These are phyloP conservation scores for Tiphia femorata DNA, from an alignment of 2,888 invertebrate genomes.

Conservation along the genomic window DNA sequence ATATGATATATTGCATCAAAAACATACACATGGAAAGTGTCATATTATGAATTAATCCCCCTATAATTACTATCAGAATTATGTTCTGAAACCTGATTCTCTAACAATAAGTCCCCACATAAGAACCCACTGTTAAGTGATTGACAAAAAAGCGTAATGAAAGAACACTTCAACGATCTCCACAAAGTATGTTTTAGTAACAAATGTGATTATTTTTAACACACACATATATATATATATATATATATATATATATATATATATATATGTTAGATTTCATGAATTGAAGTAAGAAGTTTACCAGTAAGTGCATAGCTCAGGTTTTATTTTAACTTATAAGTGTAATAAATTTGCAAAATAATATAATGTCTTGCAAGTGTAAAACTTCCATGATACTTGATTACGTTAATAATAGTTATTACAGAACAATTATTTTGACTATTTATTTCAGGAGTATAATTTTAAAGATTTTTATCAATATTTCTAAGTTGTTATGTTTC, in stretches of 20 bases:
- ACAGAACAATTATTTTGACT: not conserved
- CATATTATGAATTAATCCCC: too few species aligned
- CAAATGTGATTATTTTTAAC: not conserved
- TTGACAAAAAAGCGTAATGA: not conserved
- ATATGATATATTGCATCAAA: too few species aligned
- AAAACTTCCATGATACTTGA: not conserved
- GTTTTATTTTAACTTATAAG: conserved; percentile 5
- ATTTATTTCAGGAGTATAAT: not conserved
- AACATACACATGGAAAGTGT: too few species aligned
- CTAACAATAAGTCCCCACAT: too few species aligned
- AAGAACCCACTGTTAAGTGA: too few species aligned
- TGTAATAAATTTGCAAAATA: not conserved
- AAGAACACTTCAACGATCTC: too few species aligned
- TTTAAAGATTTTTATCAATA: not conserved
- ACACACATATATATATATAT: not conserved
- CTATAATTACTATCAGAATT: too few species aligned
- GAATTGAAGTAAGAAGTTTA: too few species aligned
- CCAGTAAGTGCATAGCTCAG: conserved; percentile 4
- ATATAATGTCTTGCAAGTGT: not conserved
- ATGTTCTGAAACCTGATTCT: too few species aligned
- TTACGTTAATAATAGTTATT: not conserved
- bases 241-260: not conserved
- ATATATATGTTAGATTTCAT: too few species aligned
- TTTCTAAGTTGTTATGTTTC: not conserved
- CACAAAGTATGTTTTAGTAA: too few species aligned